These are phyloP conservation scores for Platysteira castanea DNA, from an alignment of 2,113 vertebrate genomes.

Conservation along the genomic window DNA sequence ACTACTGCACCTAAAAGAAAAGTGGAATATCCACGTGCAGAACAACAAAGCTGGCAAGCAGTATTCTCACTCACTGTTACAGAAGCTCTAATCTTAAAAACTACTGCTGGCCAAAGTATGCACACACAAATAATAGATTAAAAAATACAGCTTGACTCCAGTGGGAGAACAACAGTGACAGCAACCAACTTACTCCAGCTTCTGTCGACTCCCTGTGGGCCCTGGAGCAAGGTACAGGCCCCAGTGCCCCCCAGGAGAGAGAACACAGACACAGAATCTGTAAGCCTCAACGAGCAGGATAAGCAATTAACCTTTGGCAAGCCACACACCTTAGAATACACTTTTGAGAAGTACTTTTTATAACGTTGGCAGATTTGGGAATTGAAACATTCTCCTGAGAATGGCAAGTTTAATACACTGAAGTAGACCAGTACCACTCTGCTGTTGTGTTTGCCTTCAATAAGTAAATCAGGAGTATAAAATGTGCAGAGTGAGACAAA, in stretches of 20 bases:
- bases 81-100: neutral
- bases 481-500: neutral
- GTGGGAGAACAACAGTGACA: neutral
- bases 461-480: neutral
- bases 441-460: neutral
- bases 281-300: neutral
- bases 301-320: constrained; percentile 49
- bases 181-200: neutral
- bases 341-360: constrained; percentile 31
- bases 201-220: neutral
- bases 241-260: neutral
- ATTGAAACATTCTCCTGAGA: neutral
- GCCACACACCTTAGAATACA: constrained; percentile 61
- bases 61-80: neutral
- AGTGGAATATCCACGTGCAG: rapidly evolving
- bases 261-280: neutral
- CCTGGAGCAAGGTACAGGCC: neutral
- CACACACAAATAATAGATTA: neutral
- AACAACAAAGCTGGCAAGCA: neutral
- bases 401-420: neutral
- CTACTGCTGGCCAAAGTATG: neutral
- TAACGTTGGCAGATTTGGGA: neutral
- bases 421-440: neutral
- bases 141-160: neutral
- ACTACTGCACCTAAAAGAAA: neutral